phyloP scores from a whole-genome alignment of 2,797 vertebrate species.

The Pseudopleuronectes americanus region DNA sequence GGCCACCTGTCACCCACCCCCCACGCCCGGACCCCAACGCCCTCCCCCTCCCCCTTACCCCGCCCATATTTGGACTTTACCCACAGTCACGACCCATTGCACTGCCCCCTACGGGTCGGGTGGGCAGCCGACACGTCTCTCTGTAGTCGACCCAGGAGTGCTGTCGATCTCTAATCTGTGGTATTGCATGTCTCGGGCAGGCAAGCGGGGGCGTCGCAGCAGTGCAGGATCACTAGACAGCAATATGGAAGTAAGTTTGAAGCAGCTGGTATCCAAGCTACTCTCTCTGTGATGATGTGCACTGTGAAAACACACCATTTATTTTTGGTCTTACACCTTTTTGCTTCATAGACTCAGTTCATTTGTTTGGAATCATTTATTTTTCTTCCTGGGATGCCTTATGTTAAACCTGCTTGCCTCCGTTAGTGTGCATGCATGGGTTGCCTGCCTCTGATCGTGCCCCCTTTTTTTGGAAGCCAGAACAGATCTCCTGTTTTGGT shows the following conservation, averaged over 20 bases:
- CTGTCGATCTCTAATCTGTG: conserved; percentile 97
- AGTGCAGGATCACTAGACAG: conserved; percentile 99
- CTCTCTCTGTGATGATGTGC: conserved; percentile 93
- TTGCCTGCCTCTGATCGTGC: conserved; percentile 89
- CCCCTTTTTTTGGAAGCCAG: conserved; percentile 77
- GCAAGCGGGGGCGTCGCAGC: conserved; percentile 98
- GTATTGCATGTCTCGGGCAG: conserved; percentile 99
- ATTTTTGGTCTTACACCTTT: conserved; percentile 86
- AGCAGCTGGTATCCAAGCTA: conserved; percentile 91
- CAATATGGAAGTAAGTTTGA: conserved; percentile 99
- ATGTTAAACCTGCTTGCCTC: conserved; percentile 90
- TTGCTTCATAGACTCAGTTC: conserved; percentile 83
- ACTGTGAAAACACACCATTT: conserved; percentile 86
- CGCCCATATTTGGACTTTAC: conserved; percentile 67
- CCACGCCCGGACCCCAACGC: conserved; percentile 53
- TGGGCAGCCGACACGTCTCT: conserved; percentile 71
- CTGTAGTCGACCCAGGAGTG: conserved; percentile 85
- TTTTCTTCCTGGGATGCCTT: conserved; percentile 81
- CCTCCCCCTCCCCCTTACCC: conserved; percentile 42
- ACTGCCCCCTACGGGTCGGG: conserved; percentile 76
- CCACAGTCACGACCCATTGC: conserved; percentile 78
- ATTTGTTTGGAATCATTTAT: conserved; percentile 80
- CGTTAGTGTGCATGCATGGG: conserved; percentile 92
- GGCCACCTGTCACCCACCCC: conserved; percentile 57
- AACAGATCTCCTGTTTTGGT: conserved; percentile 73